Conservation (phyloP, 2,797 vertebrate genomes). For the Nyctibius grandis region DNA sequence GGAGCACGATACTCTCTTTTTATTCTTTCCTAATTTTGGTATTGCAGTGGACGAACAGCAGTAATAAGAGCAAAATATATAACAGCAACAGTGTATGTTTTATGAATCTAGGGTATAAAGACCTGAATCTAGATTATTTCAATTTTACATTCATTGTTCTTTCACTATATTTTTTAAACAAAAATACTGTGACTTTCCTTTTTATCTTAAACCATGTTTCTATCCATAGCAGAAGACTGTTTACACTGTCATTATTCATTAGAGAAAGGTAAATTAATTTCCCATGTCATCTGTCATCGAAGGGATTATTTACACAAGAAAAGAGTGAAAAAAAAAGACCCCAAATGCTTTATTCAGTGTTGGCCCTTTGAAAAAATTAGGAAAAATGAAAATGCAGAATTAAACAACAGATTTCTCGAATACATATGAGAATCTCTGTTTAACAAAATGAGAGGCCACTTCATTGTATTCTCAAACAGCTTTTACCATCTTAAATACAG, state of each 20-base stretch:
- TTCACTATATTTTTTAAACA: background rate
- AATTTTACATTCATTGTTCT: background rate
- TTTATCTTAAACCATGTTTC: background rate
- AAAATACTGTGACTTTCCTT: background rate
- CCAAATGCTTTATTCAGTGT: background rate
- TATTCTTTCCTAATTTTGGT: background rate
- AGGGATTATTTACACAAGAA: conserved; percentile 16
- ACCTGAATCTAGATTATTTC: background rate
- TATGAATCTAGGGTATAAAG: background rate
- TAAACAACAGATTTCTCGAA: conserved; percentile 1
- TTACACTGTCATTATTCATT: conserved; percentile 17
- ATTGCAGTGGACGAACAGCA: background rate
- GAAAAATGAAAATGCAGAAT: conserved; percentile 20
- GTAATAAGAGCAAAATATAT: background rate
- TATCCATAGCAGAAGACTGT: background rate
- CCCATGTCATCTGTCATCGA: conserved; percentile 40
- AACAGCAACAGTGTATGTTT: background rate
- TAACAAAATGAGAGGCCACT: background rate
- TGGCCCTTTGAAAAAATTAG: conserved; percentile 23
- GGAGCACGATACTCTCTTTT: background rate
- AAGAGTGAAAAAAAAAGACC: background rate
- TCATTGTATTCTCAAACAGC: background rate
- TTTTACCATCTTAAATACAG: background rate
- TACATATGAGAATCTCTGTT: background rate
- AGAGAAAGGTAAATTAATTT: conserved; percentile 45